phyloP scores from a whole-genome alignment of 1,140 invertebrate species.

The Dolichoris vasculosae region DNA sequence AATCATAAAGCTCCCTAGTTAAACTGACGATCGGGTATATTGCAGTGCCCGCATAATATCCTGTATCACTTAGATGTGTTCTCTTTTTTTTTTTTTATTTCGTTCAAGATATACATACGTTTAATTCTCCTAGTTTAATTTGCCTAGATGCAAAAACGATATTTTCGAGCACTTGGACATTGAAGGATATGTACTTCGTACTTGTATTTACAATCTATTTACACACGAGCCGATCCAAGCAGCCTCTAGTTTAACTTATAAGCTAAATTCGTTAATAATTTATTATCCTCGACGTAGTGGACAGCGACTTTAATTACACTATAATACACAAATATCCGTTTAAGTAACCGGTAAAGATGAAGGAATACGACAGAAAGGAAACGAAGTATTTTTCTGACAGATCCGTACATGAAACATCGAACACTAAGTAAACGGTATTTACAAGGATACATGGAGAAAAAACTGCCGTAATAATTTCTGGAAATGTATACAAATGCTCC shows the following conservation, averaged over 20 bases:
- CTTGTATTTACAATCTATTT: slow-evolving; percentile 67
- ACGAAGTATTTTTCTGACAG: not conserved
- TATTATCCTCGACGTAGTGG: slow-evolving; percentile 62
- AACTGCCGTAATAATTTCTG: not conserved
- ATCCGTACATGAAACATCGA: slow-evolving; percentile 39
- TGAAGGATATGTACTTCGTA: slow-evolving; percentile 35
- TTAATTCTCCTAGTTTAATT: slow-evolving; percentile 26
- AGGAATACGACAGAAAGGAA: not conserved
- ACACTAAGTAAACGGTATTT: slow-evolving; percentile 42
- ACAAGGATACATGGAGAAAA: slow-evolving; percentile 35
- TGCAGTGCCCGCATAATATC: slow-evolving; percentile 69
- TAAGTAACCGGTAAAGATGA: slow-evolving; percentile 19
- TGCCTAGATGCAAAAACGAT: slow-evolving; percentile 7
- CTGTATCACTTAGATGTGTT: slow-evolving; percentile 33
- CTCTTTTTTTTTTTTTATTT: slow-evolving; percentile 4
- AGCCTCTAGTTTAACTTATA: slow-evolving; percentile 58
- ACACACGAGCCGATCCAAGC: slow-evolving; percentile 54
- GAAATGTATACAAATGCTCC: slow-evolving; percentile 5
- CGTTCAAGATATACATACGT: slow-evolving; percentile 4
- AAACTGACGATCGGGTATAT: slow-evolving; percentile 72
- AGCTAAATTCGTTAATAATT: slow-evolving; percentile 69
- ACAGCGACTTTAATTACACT: slow-evolving; percentile 69
- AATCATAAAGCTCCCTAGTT: slow-evolving; percentile 71
- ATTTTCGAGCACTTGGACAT: slow-evolving; percentile 44
- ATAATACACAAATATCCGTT: slow-evolving; percentile 64